Conservation (phyloP, 2,797 vertebrate genomes). For the Mormyrus hasselquistii region DNA sequence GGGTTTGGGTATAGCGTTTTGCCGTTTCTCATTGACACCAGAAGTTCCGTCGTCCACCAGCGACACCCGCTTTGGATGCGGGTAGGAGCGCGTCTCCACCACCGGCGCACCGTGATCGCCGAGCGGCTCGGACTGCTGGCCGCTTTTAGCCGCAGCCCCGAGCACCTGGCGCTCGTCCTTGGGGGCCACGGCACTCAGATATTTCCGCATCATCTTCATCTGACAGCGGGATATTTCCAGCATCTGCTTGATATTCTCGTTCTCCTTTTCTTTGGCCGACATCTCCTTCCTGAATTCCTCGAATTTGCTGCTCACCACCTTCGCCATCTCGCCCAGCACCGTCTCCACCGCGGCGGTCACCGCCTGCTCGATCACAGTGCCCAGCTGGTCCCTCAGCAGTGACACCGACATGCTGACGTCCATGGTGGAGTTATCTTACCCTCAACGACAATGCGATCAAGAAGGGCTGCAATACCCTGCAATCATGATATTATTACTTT, state of each 20-base stretch:
- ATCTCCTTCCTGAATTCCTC: conserved; percentile 67
- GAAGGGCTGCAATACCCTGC: neutral
- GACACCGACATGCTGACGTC: conserved; percentile 68
- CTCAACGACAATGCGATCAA: neutral
- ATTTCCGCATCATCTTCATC: conserved; percentile 46
- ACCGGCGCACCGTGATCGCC: conserved; percentile 4
- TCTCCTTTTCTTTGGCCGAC: conserved; percentile 62
- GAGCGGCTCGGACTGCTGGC: conserved; percentile 11
- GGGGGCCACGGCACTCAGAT: conserved; percentile 34
- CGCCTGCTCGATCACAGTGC: conserved; percentile 62
- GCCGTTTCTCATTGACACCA: neutral
- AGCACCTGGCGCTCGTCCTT: conserved; percentile 60
- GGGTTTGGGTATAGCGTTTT: conserved; percentile 6
- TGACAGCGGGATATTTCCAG: conserved; percentile 52
- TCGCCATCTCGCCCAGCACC: conserved; percentile 68
- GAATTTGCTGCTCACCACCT: conserved; percentile 64
- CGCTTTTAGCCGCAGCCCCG: conserved; percentile 24
- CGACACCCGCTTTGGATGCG: neutral
- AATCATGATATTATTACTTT: neutral
- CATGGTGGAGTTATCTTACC: conserved; percentile 41
- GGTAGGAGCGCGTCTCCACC: neutral
- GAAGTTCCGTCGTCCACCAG: neutral
- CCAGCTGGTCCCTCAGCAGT: conserved; percentile 68
- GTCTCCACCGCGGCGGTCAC: conserved; percentile 69
- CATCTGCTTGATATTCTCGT: conserved; percentile 60